Evolutionary conservation across 2,888 invertebrate genomes (phyloP).

Genomic region (Lydus trimaculatus): DNA sequence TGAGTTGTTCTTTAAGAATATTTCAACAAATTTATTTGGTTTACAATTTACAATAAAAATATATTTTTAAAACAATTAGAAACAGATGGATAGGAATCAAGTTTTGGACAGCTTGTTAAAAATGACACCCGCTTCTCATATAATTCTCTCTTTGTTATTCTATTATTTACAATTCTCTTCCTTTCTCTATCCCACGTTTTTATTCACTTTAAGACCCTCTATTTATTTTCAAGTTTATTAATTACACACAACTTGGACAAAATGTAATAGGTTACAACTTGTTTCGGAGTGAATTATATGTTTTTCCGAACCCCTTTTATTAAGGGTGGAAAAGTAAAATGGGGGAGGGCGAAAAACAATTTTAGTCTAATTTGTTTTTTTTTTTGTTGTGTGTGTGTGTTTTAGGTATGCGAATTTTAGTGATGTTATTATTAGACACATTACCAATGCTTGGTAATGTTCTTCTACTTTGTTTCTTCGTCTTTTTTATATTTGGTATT

Average conservation of each 20-base stretch:
- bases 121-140: background rate
- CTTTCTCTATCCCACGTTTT: background rate
- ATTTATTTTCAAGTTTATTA: background rate
- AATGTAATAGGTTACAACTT: background rate
- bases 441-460: conserved; percentile 99
- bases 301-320: conserved; percentile 1
- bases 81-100: background rate
- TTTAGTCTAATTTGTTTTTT: background rate
- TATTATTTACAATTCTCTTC: background rate
- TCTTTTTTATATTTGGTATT: conserved; percentile 99
- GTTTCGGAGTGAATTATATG: background rate
- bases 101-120: background rate
- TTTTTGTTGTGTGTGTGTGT: too few relatives aligned
- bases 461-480: conserved; percentile 97
- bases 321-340: too few relatives aligned
- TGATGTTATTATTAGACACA: conserved; percentile 97
- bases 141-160: background rate
- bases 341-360: too few relatives aligned
- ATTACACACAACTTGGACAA: background rate
- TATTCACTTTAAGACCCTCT: background rate
- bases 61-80: too few relatives aligned
- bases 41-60: too few relatives aligned
- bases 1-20: too few relatives aligned
- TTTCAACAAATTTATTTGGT: too few relatives aligned
- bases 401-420: conserved; percentile 97